Evolutionary conservation across 2,797 vertebrate genomes (phyloP).

Genomic region (Sebastes goodei): DNA sequence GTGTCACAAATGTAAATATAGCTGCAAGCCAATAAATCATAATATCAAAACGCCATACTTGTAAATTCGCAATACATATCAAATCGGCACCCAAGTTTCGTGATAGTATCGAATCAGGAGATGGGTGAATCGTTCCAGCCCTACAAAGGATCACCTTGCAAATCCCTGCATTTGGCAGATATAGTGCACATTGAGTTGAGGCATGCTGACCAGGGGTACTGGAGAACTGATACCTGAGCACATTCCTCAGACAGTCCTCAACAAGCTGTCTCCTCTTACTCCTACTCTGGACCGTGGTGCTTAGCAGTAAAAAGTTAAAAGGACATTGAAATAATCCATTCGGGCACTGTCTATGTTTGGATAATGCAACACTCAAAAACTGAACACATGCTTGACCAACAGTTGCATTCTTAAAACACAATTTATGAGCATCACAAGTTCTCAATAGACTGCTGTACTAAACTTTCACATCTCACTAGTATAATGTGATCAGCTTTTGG

Average conservation of each 20-base stretch:
- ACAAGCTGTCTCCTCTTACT: slow-evolving; percentile 26
- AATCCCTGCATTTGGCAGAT: background rate
- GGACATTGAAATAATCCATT: background rate
- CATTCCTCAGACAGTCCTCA: slow-evolving; percentile 64
- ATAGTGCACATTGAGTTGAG: slow-evolving; percentile 12
- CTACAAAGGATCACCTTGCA: no score
- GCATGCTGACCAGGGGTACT: slow-evolving; percentile 13
- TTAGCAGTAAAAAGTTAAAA: background rate
- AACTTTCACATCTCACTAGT: background rate
- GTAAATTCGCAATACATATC: no score
- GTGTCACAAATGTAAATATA: no score
- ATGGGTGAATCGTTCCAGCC: no score
- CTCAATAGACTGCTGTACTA: background rate
- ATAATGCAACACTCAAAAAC: background rate
- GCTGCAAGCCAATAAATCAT: no score
- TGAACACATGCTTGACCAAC: background rate
- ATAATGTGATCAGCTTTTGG: background rate
- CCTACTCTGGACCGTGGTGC: background rate
- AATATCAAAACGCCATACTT: no score
- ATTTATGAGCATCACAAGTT: background rate
- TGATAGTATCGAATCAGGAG: no score
- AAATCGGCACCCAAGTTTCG: no score
- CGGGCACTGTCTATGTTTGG: background rate
- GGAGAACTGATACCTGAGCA: slow-evolving; percentile 32
- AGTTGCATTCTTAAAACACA: background rate